Conservation (phyloP, 2,113 vertebrate genomes). For the Phyllostomus discolor region DNA sequence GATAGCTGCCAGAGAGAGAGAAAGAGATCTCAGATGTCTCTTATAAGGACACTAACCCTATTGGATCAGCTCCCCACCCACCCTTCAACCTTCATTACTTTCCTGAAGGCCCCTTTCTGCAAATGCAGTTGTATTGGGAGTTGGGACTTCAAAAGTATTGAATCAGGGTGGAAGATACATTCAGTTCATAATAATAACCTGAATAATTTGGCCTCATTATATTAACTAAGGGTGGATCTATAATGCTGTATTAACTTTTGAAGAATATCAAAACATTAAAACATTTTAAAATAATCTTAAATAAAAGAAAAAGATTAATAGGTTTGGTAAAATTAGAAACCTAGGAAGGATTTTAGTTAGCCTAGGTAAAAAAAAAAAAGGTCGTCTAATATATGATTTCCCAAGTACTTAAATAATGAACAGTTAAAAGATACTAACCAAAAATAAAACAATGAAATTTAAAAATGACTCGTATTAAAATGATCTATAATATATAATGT, state of each 20-base stretch:
- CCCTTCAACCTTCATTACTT: background rate
- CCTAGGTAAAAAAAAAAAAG: constrained; percentile 29
- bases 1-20: background rate
- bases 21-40: background rate
- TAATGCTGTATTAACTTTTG: background rate
- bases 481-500: background rate
- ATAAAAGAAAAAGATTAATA: background rate
- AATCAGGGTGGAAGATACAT: background rate
- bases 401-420: constrained; percentile 7
- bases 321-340: constrained; percentile 32
- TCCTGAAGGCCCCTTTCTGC: background rate
- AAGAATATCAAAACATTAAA: background rate
- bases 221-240: background rate
- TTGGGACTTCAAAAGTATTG: background rate
- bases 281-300: background rate
- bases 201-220: background rate
- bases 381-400: background rate
- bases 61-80: background rate
- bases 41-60: background rate
- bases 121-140: background rate
- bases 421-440: constrained; percentile 16
- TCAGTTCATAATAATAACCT: background rate
- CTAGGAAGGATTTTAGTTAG: background rate
- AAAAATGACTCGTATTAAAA: constrained; percentile 52
- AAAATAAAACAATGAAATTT: background rate